Conservation (phyloP, 2,888 invertebrate genomes). For the Cosmopolites sordidus region DNA sequence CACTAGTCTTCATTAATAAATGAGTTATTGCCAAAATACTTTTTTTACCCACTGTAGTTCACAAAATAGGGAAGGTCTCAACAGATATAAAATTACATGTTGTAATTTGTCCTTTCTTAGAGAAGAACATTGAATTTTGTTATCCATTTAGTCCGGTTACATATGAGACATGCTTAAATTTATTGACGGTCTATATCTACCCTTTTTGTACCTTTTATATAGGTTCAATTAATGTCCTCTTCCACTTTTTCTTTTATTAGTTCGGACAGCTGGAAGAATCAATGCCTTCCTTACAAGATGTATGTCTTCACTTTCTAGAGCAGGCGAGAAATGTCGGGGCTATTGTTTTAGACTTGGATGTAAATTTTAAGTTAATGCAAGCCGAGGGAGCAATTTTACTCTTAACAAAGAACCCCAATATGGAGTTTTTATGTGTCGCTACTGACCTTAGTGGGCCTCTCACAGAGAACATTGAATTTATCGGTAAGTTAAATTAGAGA, state of each 20-base stretch:
- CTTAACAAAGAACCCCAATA: constrained; percentile 13
- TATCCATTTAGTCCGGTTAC: not conserved
- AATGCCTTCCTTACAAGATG: constrained; percentile 10
- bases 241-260: constrained; percentile 2
- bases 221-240: not conserved
- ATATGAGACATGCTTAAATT: not conserved
- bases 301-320: constrained; percentile 13
- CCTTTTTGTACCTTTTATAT: too few species aligned
- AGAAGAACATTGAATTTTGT: too few species aligned
- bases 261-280: constrained; percentile 10
- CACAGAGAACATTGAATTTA: constrained; percentile 19
- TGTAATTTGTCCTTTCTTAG: too few species aligned
- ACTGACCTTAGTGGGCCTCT: constrained; percentile 20
- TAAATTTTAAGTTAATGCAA: constrained; percentile 18
- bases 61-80: too few species aligned
- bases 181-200: not conserved
- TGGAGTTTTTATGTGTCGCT: constrained; percentile 18
- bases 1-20: too few species aligned
- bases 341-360: constrained; percentile 16
- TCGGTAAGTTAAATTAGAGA: constrained; percentile 8
- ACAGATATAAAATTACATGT: too few species aligned
- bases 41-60: too few species aligned
- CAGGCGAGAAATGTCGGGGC: constrained; percentile 16
- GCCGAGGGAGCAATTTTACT: constrained; percentile 19
- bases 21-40: too few species aligned